These are phyloP conservation scores for Calameuta filiformis DNA, from an alignment of 2,888 invertebrate species.

Conservation along the genomic window DNA sequence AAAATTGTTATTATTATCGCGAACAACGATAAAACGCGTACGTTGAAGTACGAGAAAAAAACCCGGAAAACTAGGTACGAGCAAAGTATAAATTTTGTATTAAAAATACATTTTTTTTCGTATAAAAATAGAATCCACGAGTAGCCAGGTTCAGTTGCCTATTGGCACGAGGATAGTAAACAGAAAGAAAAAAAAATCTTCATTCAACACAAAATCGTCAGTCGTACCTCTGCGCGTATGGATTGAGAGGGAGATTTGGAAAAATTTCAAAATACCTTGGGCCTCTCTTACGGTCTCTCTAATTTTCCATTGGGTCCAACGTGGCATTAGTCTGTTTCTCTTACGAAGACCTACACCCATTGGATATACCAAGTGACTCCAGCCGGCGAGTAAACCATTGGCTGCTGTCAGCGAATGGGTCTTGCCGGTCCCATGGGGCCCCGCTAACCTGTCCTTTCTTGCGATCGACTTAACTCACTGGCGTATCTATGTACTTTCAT, in stretches of 20 bases:
- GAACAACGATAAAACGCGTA: background rate
- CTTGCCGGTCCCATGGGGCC: background rate
- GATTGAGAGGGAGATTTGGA: background rate
- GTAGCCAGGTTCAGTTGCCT: background rate
- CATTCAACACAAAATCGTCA: background rate
- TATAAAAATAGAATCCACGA: background rate
- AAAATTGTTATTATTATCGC: background rate
- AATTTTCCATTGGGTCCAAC: background rate
- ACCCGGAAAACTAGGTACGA: background rate
- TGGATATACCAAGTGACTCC: background rate
- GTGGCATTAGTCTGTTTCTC: background rate
- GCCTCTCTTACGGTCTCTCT: background rate
- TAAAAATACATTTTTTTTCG: background rate
- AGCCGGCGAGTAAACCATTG: background rate
- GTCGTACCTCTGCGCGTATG: background rate
- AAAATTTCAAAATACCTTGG: background rate
- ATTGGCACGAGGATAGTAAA: background rate
- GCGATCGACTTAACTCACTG: background rate
- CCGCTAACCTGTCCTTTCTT: background rate
- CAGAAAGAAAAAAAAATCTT: background rate
- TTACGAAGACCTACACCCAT: background rate
- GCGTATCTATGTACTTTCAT: background rate
- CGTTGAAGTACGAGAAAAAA: background rate
- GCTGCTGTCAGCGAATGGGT: background rate
- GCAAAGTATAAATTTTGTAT: background rate